Evolutionary conservation across 2,888 invertebrate genomes (phyloP).

Genomic region (Lamellibrachia satsuma): DNA sequence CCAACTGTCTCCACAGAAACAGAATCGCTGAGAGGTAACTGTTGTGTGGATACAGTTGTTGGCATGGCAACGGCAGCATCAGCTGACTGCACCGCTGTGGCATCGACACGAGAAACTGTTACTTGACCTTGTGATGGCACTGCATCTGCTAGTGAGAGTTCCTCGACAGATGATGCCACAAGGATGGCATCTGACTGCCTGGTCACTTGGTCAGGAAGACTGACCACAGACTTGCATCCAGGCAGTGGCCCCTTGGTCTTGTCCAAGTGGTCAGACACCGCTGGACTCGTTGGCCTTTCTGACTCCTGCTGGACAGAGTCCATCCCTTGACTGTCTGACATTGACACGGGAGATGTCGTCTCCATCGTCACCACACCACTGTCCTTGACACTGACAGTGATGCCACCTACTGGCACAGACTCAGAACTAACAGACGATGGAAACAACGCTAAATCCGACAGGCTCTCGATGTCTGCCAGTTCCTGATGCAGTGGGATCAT

Average conservation of each 20-base stretch:
- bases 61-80: background rate
- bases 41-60: conserved; percentile 9
- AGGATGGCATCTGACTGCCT: background rate
- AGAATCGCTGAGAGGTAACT: background rate
- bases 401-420: background rate
- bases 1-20: background rate
- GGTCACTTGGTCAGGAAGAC: background rate
- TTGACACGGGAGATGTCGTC: background rate
- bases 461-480: background rate
- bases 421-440: background rate
- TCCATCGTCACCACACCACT: conserved; percentile 1
- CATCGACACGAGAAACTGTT: background rate
- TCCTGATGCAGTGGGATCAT: background rate
- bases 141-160: background rate
- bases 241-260: background rate
- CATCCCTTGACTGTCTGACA: background rate
- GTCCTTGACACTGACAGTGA: background rate
- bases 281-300: background rate
- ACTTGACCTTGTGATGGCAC: background rate
- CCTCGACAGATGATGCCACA: background rate
- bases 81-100: background rate
- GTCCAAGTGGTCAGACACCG: background rate
- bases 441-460: background rate
- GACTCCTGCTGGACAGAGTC: background rate
- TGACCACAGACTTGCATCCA: background rate